phyloP scores from a whole-genome alignment of 2,888 invertebrate genomes.

The Embidobia sp. region DNA sequence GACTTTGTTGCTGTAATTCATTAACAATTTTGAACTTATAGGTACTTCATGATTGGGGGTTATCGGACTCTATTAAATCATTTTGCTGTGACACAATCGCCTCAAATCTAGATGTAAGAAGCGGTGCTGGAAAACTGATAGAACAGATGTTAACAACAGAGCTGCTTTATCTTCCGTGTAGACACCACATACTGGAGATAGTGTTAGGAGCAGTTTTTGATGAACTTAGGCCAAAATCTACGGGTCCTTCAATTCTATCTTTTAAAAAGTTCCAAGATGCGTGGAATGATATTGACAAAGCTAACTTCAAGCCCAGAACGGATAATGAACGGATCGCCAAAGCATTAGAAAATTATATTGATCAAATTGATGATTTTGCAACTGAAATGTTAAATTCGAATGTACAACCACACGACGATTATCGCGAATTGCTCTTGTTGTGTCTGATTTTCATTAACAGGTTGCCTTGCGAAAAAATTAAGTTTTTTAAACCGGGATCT shows the following conservation, averaged over 20 bases:
- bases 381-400: slow-evolving; percentile 23
- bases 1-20: too few relatives aligned
- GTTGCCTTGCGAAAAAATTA: slow-evolving; percentile 47
- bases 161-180: slow-evolving; percentile 65
- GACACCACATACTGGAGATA: slow-evolving; percentile 68
- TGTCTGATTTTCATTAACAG: slow-evolving; percentile 67
- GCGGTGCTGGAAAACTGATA: slow-evolving; percentile 6
- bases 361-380: slow-evolving; percentile 11
- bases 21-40: background rate
- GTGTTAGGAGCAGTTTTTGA: slow-evolving; percentile 47
- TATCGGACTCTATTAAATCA: slow-evolving; percentile 9
- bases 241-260: slow-evolving; percentile 62
- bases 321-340: slow-evolving; percentile 13
- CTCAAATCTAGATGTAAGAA: slow-evolving; percentile 11
- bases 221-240: slow-evolving; percentile 43
- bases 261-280: slow-evolving; percentile 62
- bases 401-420: slow-evolving; percentile 65
- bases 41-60: slow-evolving; percentile 14
- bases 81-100: slow-evolving; percentile 18
- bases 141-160: too few relatives aligned
- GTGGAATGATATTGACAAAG: slow-evolving; percentile 58
- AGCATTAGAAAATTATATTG: slow-evolving; percentile 12
- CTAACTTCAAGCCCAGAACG: slow-evolving; percentile 28
- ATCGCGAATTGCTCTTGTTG: slow-evolving; percentile 66
- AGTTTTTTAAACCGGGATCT: slow-evolving; percentile 67